Percentiles rank a stretch among this genome's conserved stretches.
phyloP scores from a whole-genome alignment of 2,797 vertebrate species.

The Chaetophractus vellerosus region DNA sequence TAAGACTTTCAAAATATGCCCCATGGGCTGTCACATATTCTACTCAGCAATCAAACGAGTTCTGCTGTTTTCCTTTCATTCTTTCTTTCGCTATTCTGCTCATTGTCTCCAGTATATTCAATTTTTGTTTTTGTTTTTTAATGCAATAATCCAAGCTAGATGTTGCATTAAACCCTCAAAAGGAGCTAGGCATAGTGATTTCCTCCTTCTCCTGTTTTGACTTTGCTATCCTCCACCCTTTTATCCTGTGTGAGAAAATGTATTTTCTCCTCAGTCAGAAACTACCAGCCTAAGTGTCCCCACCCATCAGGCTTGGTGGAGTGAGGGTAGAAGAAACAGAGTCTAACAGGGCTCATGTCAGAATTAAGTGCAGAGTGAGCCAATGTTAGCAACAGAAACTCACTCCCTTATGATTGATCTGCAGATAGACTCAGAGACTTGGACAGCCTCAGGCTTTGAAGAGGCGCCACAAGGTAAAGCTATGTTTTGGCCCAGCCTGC shows the following conservation, averaged over 20 bases:
- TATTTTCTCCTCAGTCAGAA: neutral
- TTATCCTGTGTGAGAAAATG: neutral
- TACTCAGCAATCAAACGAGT: neutral
- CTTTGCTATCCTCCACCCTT: neutral
- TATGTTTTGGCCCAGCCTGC: neutral
- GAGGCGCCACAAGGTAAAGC: neutral
- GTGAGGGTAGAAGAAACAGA: neutral
- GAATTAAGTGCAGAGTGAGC: constrained; percentile 30
- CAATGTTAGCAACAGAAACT: neutral
- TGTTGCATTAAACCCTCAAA: neutral
- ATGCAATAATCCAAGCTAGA: neutral
- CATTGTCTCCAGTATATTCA: neutral
- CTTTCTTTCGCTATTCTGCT: neutral
- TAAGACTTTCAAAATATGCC: neutral
- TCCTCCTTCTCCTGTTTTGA: neutral
- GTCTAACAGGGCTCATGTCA: neutral
- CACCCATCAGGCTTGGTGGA: neutral
- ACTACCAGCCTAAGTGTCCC: neutral
- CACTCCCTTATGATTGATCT: neutral
- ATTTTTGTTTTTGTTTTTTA: neutral
- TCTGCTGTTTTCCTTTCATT: neutral
- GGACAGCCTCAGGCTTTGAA: constrained; percentile 34
- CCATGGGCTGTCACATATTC: fast-evolving
- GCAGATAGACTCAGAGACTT: constrained; percentile 36
- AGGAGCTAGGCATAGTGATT: neutral